phyloP scores from a whole-genome alignment of 2,888 invertebrate species.

The Leptinotarsa haldemani region DNA sequence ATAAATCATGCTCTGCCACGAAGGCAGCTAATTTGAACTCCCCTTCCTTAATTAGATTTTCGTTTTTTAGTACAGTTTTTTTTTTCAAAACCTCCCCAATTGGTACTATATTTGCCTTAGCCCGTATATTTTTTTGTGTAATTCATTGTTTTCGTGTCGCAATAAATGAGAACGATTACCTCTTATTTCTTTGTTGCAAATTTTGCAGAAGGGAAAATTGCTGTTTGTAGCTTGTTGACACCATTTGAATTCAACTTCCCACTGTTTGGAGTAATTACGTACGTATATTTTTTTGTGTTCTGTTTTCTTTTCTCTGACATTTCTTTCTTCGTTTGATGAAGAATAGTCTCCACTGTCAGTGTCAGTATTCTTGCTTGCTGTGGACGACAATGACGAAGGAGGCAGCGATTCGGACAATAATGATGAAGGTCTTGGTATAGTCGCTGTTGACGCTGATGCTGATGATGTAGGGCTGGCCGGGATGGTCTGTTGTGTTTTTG shows the following conservation, averaged over 20 bases:
- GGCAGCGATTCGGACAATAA: not conserved
- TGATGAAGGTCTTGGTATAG: not conserved
- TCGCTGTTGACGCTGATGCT: too few species aligned
- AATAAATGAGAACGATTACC: too few species aligned
- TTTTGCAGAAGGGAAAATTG: too few species aligned
- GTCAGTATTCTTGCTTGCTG: not conserved
- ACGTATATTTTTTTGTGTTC: constrained; percentile 12
- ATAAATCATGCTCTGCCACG: constrained; percentile 40
- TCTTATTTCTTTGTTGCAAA: too few species aligned
- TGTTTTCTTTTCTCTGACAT: not conserved
- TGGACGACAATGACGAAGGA: not conserved
- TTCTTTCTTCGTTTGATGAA: constrained; percentile 13
- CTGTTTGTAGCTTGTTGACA: constrained; percentile 15
- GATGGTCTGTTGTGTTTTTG: too few species aligned
- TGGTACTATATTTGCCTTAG: constrained; percentile 7
- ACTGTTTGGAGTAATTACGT: constrained; percentile 18
- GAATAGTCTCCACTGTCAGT: not conserved
- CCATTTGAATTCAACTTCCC: constrained; percentile 30
- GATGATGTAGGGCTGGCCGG: too few species aligned
- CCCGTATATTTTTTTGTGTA: too few species aligned
- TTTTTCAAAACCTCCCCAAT: constrained; percentile 21
- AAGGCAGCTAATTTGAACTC: constrained; percentile 48
- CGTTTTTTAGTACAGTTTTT: constrained; percentile 13
- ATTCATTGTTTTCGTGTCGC: too few species aligned
- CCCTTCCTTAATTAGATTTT: not conserved